Evolutionary conservation across 1,140 invertebrate species (phyloP), one percentile per base, ranked within the genome.

Genomic region (Zaprionus lachaisei): DNA sequence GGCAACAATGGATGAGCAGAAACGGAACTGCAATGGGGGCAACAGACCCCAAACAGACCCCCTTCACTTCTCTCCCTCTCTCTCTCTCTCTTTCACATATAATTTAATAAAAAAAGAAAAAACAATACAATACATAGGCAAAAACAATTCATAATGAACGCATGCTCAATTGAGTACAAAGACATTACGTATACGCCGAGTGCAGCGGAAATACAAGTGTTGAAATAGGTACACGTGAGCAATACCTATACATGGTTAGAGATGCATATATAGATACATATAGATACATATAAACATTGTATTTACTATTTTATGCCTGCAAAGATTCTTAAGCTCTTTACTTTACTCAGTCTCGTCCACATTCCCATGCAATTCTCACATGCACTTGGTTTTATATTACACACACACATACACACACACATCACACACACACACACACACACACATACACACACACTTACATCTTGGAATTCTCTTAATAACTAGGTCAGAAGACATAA

Each of bases 401-500:
- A 58, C 12, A 31, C 34, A 34, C 12, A 31, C 24, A 49, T 1
- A 20, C 20, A 20, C 5, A n/a, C 12, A 57, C 4, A 57, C 41
- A n/a, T n/a, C n/a, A n/a, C n/a, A n/a, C n/a, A n/a, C n/a, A n/a
- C n/a, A n/a, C n/a, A 44, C 55, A 58, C 12, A 31, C 15, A 55
- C 34, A 34, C 12, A 31, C 24, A 49, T 1, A 20, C 20, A 20
- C 5, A n/a, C 12, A 57, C 4, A 57, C 41, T 11, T 14, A 31
- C 41, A 60, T 34, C 49, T 34, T 37, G 31, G 20, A 64, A 76
- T 63, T 57, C 60, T 60, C 34, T 64, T 72, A 57, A 80, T 83
- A 87, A 89, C 67, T 87, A 55, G 83, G 84, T 83, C 84, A 87
- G 72, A 89, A 79, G 49, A 80, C 70, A 89, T 72, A 57, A 69